These are phyloP conservation scores for Andrena flavipes DNA, from an alignment of 2,888 invertebrate species.

Conservation along the genomic window DNA sequence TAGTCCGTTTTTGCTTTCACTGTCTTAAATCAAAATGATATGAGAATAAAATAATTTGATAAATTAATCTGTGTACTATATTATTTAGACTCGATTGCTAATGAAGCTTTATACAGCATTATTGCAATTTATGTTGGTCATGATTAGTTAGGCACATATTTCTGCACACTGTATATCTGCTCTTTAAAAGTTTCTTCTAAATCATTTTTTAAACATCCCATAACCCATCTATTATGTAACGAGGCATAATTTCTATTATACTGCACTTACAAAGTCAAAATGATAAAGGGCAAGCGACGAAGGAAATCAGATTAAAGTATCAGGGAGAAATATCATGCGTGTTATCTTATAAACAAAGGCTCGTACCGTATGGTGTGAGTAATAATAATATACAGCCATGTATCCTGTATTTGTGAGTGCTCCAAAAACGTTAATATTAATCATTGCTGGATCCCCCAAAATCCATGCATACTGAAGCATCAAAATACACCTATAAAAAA, in stretches of 20 bases:
- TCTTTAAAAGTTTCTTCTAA: no score
- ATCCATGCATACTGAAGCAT: conserved; percentile 92
- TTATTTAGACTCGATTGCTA: no score
- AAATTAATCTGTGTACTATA: no score
- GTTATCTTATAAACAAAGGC: conserved; percentile 18
- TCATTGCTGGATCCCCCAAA: conserved; percentile 91
- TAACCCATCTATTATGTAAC: not conserved
- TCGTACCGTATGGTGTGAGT: conserved; percentile 85
- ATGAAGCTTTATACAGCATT: no score
- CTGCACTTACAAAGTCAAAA: not conserved
- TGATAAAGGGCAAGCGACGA: not conserved
- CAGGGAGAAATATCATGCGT: not conserved
- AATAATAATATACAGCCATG: conserved; percentile 88
- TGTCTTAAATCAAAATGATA: not conserved
- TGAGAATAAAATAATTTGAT: not conserved
- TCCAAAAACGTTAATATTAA: conserved; percentile 92
- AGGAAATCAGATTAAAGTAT: not conserved
- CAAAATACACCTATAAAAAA: conserved; percentile 88
- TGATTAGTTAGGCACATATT: no score
- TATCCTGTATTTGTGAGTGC: conserved; percentile 89
- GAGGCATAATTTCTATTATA: conserved; percentile 1
- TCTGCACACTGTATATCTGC: no score
- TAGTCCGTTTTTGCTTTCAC: no score
- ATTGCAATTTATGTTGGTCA: no score
- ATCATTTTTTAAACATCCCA: no score